phyloP scores from a whole-genome alignment of 1,140 invertebrate species.

The Drosophila nigromelanica region DNA sequence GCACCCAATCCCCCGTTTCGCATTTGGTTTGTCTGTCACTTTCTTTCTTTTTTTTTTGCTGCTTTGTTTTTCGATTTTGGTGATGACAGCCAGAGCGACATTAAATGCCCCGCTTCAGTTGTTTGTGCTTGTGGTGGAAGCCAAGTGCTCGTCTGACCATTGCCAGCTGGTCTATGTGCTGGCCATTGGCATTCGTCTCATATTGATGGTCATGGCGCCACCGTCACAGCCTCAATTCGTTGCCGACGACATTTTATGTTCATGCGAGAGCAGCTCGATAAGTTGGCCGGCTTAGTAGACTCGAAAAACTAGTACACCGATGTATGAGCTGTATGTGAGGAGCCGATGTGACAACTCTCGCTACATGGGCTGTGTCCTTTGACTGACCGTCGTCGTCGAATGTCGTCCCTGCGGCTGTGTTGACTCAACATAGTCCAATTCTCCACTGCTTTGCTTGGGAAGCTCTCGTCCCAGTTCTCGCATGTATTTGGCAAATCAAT shows the following conservation, averaged over 20 bases:
- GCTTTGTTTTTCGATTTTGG: conserved; percentile 77
- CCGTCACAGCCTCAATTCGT: conserved; percentile 22
- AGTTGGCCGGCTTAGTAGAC: conserved; percentile 17
- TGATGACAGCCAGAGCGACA: conserved; percentile 78
- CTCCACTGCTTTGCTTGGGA: conserved; percentile 2
- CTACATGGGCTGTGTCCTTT: conserved; percentile 50
- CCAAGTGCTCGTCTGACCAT: conserved; percentile 43
- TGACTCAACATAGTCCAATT: conserved; percentile 63
- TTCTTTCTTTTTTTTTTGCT: conserved; percentile 33
- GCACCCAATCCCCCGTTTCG: conserved; percentile 26
- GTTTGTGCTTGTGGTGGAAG: conserved; percentile 69
- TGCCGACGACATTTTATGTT: conserved; percentile 44
- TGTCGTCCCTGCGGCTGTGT: conserved; percentile 73
- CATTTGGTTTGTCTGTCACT: conserved; percentile 27
- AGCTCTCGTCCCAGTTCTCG: conserved; percentile 29
- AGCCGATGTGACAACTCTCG: conserved; percentile 37
- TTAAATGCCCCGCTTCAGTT: conserved; percentile 80
- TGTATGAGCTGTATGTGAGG: neutral
- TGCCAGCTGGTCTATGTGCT: conserved; percentile 46
- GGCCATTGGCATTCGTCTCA: conserved; percentile 54
- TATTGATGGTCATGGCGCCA: conserved; percentile 73
- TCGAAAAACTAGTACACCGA: no score
- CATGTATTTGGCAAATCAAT: conserved; percentile 79
- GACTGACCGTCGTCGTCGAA: conserved; percentile 48
- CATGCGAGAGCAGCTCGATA: conserved; percentile 44